Conservation (phyloP, 2,113 vertebrate genomes). For the Triplophysa tibetana region DNA sequence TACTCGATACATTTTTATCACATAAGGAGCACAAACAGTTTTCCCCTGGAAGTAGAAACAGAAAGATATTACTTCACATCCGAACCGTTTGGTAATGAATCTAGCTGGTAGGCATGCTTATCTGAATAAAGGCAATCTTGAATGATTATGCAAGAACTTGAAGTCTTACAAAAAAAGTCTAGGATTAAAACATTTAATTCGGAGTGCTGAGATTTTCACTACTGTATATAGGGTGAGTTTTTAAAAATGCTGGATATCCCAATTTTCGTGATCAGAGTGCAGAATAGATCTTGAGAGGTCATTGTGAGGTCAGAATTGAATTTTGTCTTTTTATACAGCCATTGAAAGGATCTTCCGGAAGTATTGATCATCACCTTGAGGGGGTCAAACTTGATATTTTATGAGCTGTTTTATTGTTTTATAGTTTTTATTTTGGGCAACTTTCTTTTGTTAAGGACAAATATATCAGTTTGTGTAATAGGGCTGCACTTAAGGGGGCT, state of each 20-base stretch:
- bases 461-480: no score
- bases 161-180: not conserved
- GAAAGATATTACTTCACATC: not conserved
- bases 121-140: not conserved
- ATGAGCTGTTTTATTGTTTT: no score
- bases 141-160: not conserved
- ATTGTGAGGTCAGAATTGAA: no score
- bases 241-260: not conserved
- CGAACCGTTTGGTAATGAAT: not conserved
- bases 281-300: no score
- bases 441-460: no score
- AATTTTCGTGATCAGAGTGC: not conserved
- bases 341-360: no score
- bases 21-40: not conserved
- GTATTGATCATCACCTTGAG: no score
- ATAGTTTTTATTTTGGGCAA: no score
- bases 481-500: no score
- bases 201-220: not conserved
- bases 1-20: not conserved
- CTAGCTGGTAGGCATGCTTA: not conserved
- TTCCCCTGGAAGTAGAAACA: not conserved
- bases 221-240: not conserved
- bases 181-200: not conserved
- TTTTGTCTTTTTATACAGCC: no score
- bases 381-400: no score